phyloP scores from a whole-genome alignment of 2,888 invertebrate genomes.

The Andrena dorsata region DNA sequence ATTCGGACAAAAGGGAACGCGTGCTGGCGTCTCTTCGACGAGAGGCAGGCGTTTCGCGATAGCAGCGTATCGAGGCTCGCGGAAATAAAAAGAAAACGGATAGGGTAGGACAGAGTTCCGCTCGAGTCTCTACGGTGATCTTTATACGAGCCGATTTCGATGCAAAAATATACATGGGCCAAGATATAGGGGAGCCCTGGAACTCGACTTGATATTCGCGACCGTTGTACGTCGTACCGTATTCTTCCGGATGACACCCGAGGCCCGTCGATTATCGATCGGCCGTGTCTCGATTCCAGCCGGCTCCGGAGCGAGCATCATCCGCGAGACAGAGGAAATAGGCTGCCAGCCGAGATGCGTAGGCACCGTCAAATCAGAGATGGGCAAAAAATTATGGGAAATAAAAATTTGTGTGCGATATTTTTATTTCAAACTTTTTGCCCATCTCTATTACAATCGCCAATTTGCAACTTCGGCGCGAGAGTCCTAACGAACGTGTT shows the following conservation, averaged over 20 bases:
- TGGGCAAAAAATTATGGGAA: too few relatives aligned
- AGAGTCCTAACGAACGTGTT: too few relatives aligned
- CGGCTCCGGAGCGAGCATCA: conserved; percentile 29
- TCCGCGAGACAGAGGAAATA: conserved; percentile 27
- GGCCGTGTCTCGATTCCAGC: conserved; percentile 42
- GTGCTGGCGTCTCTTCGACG: too few relatives aligned
- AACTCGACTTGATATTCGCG: conserved; percentile 27
- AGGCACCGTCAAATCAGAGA: background rate
- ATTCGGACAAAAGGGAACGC: too few relatives aligned
- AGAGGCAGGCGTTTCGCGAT: too few relatives aligned
- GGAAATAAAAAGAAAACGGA: background rate
- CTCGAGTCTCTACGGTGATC: background rate
- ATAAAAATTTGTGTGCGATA: too few relatives aligned
- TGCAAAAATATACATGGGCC: conserved; percentile 43
- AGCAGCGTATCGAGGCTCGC: background rate
- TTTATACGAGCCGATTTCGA: conserved; percentile 27
- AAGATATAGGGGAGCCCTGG: conserved; percentile 7
- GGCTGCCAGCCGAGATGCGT: background rate
- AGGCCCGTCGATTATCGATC: conserved; percentile 61
- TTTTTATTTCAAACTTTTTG: too few relatives aligned
- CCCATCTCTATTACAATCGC: too few relatives aligned
- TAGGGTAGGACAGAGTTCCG: background rate
- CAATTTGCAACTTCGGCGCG: too few relatives aligned
- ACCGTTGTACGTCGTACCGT: conserved; percentile 34
- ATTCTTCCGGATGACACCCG: conserved; percentile 52